A percentile compares a stretch with the other conserved stretches of the same genome.
phyloP scores from a whole-genome alignment of 2,888 invertebrate species.

The Hemicrepidius hirtus region DNA sequence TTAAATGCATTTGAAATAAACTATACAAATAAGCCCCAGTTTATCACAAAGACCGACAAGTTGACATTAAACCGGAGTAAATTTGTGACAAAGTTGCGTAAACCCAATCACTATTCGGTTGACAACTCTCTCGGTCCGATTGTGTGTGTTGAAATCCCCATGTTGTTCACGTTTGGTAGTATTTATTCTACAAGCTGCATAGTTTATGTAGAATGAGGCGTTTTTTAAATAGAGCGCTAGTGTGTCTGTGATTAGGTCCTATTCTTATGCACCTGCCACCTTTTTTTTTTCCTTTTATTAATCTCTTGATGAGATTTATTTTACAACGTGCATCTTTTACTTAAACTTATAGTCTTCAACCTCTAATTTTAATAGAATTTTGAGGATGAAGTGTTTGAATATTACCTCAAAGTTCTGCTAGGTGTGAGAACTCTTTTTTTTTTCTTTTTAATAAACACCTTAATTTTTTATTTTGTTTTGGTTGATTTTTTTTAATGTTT shows the following conservation, averaged over 20 bases:
- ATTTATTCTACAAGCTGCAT: conserved; percentile 81
- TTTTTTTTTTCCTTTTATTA: not conserved
- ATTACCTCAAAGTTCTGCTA: not conserved
- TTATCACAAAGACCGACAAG: conserved; percentile 66
- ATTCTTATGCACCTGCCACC: conserved; percentile 15
- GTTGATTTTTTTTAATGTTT: not conserved
- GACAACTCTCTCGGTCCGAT: conserved; percentile 56
- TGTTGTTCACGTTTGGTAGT: conserved; percentile 79
- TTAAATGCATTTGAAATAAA: conserved; percentile 69
- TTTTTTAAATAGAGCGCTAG: conserved; percentile 30
- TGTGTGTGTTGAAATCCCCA: conserved; percentile 77
- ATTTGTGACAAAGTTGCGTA: conserved; percentile 75
- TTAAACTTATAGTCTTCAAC: not conserved
- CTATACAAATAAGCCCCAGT: conserved; percentile 68
- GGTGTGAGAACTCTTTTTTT: not conserved
- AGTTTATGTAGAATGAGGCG: conserved; percentile 77
- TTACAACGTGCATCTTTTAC: not conserved
- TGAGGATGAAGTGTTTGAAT: too few relatives aligned
- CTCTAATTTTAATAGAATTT: not conserved
- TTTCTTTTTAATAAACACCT: too few relatives aligned
- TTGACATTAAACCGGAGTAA: conserved; percentile 73
- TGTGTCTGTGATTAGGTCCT: conserved; percentile 51
- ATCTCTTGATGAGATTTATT: not conserved
- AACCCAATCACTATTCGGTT: conserved; percentile 67
- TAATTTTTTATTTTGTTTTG: not conserved